Percentiles rank a stretch among this genome's conserved stretches.
phyloP scores from a whole-genome alignment of 2,797 vertebrate species.

The Syngnathus acus region DNA sequence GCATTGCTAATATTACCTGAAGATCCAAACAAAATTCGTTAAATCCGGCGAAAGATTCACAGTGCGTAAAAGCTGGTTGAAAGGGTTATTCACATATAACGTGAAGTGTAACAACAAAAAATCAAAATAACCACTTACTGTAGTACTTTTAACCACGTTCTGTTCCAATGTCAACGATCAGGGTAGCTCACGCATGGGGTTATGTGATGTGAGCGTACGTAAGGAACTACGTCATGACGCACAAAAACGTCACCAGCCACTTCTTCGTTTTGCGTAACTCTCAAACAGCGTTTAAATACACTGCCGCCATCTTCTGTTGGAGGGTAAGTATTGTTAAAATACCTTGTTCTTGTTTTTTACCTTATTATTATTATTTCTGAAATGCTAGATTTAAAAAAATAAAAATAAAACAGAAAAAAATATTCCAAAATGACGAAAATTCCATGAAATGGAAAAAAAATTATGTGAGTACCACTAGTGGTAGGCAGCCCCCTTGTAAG shows the following conservation, averaged over 20 bases:
- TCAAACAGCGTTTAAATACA: background rate
- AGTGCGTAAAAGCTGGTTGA: background rate
- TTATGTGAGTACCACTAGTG: no score
- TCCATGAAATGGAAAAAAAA: no score
- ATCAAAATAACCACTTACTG: background rate
- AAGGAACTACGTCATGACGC: background rate
- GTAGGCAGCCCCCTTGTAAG: no score
- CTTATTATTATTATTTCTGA: no score
- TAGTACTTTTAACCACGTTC: background rate
- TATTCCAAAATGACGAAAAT: no score
- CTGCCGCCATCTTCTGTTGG: background rate
- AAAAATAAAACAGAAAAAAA: no score
- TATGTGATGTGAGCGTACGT: background rate
- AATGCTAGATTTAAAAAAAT: no score
- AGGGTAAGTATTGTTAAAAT: background rate
- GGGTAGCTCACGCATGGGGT: background rate
- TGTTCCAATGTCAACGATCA: conserved; percentile 43
- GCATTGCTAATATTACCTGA: background rate
- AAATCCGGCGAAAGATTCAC: background rate
- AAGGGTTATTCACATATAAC: background rate
- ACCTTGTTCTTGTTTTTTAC: no score
- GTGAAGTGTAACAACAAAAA: background rate
- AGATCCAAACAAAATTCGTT: background rate
- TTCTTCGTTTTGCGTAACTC: background rate
- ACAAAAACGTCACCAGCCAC: background rate